phyloP scores from a whole-genome alignment of 2,113 vertebrate genomes.

The Acanthisitta chloris region DNA sequence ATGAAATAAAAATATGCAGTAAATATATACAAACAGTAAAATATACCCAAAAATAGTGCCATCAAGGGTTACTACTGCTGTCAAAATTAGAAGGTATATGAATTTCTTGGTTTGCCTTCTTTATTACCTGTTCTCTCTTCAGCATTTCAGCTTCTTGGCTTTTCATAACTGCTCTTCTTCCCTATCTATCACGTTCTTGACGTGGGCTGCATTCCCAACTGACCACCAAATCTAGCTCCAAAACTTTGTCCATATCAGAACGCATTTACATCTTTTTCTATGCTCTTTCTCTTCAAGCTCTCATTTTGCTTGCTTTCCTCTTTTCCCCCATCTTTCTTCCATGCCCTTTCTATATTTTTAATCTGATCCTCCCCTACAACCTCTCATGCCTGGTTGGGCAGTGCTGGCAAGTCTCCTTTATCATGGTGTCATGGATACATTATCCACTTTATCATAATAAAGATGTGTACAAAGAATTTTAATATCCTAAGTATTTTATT shows the following conservation, averaged over 20 bases:
- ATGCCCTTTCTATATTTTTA: background rate
- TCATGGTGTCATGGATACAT: accelerated
- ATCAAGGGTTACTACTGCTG: background rate
- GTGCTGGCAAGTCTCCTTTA: background rate
- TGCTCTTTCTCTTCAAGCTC: background rate
- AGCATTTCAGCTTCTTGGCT: background rate
- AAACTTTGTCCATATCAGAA: background rate
- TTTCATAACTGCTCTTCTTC: background rate
- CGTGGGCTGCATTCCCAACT: accelerated
- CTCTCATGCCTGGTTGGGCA: background rate
- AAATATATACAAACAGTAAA: background rate
- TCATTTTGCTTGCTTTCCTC: background rate
- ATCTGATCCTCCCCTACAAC: background rate
- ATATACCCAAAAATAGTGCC: background rate
- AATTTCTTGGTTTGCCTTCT: background rate
- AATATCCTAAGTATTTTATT: background rate
- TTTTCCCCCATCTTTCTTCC: background rate
- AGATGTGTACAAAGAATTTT: background rate
- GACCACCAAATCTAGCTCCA: background rate
- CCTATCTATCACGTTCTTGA: accelerated
- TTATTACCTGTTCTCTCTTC: background rate
- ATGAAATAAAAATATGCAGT: background rate
- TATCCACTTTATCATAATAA: background rate
- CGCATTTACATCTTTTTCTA: background rate
- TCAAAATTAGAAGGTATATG: background rate